Base-by-base conservation (phyloP, 2,113 vertebrate species). In the Microcebus griseorufus region DNA sequence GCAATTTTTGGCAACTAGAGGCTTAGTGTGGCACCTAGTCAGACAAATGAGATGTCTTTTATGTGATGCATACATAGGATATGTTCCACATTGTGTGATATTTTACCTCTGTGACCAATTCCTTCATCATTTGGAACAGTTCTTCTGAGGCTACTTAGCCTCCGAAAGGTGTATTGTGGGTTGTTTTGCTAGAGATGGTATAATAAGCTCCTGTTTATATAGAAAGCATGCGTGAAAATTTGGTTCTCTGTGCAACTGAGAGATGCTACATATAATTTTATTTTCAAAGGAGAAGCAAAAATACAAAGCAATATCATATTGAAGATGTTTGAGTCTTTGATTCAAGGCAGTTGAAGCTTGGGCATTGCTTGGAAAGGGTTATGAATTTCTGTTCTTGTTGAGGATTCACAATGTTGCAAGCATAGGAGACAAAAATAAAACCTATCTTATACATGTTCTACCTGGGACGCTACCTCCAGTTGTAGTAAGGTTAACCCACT, bases 211-310 rank as follows among this genome's bases (percentile, higher is more conserved):
- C 37, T 93, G 34, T 76, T 78, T 58, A 34, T 55, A 12, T 69
- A 51, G n/a, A 48, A 80, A 27, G 37, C 22, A 12, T 51, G 69
- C 7, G 37, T 73, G 76, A 86, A 79, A 96, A 84, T 93, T 87
- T 88, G 34, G 48, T 79, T 90, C 11, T 89, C 64, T 45, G 3
- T 60, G 72, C 25, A 87, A 80, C 37, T 39, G 72, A 92, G 67
- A 88, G 88, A 62, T 34, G 53, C 39, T 12, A 18, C 39, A 16
- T 84, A 76, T 80, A 32, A 84, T 69, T 72, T 72, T 96, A 9
- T 79, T 93, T 39, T 89, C 16, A 83, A 65, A 91, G 55, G 64
- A 90, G 69, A 97, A 65, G n/a, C 70, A 91, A 82, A 58, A 91
- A 55, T 75, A 39, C 23, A 85, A 91, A 94, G 87, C 10, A 62